Percentiles rank a stretch among this genome's conserved stretches.
Conservation (phyloP, 2,888 invertebrate species). For the Amphipoea oculea region DNA sequence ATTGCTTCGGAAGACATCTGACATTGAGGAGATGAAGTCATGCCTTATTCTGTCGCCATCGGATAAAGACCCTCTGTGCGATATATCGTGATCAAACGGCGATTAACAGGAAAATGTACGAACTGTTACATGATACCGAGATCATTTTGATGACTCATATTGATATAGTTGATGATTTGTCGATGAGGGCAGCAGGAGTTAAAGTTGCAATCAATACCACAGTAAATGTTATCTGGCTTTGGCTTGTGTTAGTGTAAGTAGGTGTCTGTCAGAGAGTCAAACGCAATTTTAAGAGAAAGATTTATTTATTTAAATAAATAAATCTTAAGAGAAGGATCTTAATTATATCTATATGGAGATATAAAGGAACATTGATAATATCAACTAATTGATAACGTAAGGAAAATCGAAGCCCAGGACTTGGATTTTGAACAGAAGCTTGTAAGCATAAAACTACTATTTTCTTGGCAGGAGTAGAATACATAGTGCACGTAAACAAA, state of each 20-base stretch:
- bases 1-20: conserved; percentile 57
- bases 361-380: background rate
- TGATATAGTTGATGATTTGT: conserved; percentile 26
- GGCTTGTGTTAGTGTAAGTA: background rate
- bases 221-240: background rate
- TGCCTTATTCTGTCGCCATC: conserved; percentile 53
- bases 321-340: background rate
- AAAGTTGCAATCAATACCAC: background rate
- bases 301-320: too few relatives aligned
- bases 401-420: background rate
- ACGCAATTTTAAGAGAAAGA: background rate
- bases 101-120: conserved; percentile 53
- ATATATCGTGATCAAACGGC: conserved; percentile 40
- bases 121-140: conserved; percentile 42
- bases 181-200: background rate
- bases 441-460: background rate
- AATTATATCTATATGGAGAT: background rate
- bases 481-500: background rate
- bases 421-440: background rate
- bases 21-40: conserved; percentile 67
- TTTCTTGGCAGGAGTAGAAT: background rate
- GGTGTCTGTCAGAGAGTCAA: background rate
- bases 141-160: conserved; percentile 47
- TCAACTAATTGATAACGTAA: background rate
- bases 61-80: conserved; percentile 54